These are phyloP conservation scores for Pachypeltis micranthus DNA, from an alignment of 1,140 invertebrate genomes.

Conservation along the genomic window DNA sequence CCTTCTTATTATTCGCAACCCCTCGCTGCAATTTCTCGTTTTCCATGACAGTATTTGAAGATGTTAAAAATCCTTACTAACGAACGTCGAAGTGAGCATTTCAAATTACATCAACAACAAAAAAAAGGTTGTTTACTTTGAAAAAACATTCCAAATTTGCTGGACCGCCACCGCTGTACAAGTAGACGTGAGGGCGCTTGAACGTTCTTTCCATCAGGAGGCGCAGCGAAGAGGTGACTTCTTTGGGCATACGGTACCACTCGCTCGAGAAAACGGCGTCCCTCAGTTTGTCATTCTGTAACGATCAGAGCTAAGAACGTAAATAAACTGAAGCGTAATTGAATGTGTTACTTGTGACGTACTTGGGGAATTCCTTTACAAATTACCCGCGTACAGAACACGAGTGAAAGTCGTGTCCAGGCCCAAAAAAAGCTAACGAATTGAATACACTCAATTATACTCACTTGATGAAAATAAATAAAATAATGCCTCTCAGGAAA, in stretches of 20 bases:
- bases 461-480: too few species aligned
- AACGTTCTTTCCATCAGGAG: background rate
- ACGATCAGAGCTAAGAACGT: too few species aligned
- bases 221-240: background rate
- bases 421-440: too few species aligned
- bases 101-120: background rate
- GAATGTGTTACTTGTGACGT: too few species aligned
- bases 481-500: too few species aligned
- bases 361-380: too few species aligned
- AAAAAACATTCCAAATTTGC: background rate
- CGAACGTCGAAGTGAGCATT: background rate
- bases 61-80: background rate
- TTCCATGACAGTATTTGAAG: background rate
- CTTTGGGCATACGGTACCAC: background rate
- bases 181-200: background rate
- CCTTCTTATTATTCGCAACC: background rate
- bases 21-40: background rate
- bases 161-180: background rate
- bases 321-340: too few species aligned
- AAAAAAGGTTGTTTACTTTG: background rate
- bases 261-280: background rate
- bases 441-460: too few species aligned
- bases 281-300: background rate
- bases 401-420: too few species aligned
- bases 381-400: too few species aligned